Evolutionary conservation across 1,140 invertebrate genomes (phyloP), one percentile per base, ranked within the genome.

Genomic region (Pachypsylla venusta): DNA sequence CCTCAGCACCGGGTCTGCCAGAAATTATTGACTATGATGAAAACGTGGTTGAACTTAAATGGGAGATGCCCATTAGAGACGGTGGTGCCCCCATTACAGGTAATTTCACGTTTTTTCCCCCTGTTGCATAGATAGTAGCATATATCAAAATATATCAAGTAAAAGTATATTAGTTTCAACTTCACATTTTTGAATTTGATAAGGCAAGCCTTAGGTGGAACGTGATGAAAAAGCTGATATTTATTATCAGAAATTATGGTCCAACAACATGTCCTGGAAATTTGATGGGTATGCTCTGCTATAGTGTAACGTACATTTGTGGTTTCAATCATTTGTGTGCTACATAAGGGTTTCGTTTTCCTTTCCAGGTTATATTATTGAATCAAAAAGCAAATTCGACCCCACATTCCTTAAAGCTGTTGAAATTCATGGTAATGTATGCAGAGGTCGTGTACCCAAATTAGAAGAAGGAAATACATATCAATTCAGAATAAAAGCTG

Each of bases 21-120:
- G 89, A 95, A 70, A 87, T 98, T 59, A 78, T 85, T 58, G 93
- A 96, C 69, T 98, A 87, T 80, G 87, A 94, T 69, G 87, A 93
- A 68, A 87, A 89, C 68, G 87, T 86, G 64, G 92, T 91, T 0
- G 88, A 93, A 71, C 75, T 99, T 0, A 92, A 93, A 68, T 99
- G 96, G 96, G 93, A 98, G 64, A 84, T 83, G 57, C 96, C 96
- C 16, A 81, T 89, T 60, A 79, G 88, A 66, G 95, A 99, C 77
- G 95, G 95, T 28, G 96, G 96, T 12, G 89, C 94, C 39, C 91
- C 93, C 3, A 94, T 99, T 65, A 93, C 87, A 5, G 75, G 70
- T 70, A 61, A 60, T n/a, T n/a, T n/a, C n/a, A n/a, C n/a, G n/a
- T n/a, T n/a, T n/a, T n/a, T n/a, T n/a, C n/a, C n/a, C n/a, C n/a